Percentiles rank a stretch among this genome's conserved stretches.
These are phyloP conservation scores for Pantherophis guttatus DNA, from an alignment of 2,113 vertebrate species.

Conservation along the genomic window DNA sequence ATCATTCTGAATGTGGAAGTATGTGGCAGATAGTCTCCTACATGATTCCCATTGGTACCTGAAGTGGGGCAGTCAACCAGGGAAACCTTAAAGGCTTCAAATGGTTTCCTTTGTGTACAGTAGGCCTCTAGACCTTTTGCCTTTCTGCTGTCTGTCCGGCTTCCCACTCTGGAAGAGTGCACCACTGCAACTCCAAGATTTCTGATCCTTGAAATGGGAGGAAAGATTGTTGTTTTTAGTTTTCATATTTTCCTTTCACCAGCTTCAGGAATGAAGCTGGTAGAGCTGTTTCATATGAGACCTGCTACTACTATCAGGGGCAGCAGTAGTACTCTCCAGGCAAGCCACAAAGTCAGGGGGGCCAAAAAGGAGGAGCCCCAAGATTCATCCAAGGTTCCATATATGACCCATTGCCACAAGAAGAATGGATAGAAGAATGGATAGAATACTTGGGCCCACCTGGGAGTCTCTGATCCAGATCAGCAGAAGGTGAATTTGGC, in stretches of 20 bases:
- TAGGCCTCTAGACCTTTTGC: background rate
- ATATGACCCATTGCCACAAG: background rate
- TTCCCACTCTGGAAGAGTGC: background rate
- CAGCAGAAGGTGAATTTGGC: background rate
- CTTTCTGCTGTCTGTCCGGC: background rate
- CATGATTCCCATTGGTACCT: background rate
- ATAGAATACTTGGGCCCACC: background rate
- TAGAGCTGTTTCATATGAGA: background rate
- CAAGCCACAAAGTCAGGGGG: background rate
- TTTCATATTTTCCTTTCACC: background rate
- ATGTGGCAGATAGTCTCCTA: background rate
- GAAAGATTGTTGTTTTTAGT: background rate
- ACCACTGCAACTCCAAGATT: background rate
- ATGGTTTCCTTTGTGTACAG: background rate
- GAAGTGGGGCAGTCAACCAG: background rate
- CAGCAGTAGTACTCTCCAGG: background rate
- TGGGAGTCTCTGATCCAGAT: background rate
- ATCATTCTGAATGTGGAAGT: background rate
- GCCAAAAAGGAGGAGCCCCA: background rate
- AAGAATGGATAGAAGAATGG: background rate
- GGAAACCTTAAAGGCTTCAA: background rate
- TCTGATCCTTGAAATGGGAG: background rate
- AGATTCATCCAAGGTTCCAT: background rate
- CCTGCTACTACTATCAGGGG: background rate
- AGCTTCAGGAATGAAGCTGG: background rate